Base-by-base conservation (phyloP, 2,113 vertebrate species). In the Cyanoderma ruficeps region DNA sequence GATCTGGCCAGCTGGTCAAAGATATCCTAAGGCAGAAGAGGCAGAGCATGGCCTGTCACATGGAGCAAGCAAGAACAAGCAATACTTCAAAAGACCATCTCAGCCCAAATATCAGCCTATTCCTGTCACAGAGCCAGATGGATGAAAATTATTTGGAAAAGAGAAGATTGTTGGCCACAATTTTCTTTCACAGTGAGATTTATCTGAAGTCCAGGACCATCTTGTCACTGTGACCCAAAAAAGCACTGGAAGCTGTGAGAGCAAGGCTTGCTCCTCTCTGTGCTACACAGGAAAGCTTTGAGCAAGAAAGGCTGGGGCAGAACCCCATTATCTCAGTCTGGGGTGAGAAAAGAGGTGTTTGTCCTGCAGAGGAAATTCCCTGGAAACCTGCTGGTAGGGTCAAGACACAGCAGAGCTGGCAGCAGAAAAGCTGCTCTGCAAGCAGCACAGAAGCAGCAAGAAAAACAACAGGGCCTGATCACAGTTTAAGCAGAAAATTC, bases 1-100 rank as follows among this genome's bases (percentile, higher is more conserved):
- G 99, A 99, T 28, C 83, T 98, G 2, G 99, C 96, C 93, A 99
- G 97, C 98, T 99, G 99, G 53, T 99, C 97, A 76, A 99, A 99
- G 76, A 99, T 98, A 35, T 99, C 98, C 99, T 99, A 70, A 13
- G 22, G 59, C 42, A 94, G 42, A 93, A 50, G 25, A 83, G 35
- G 37, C 21, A 85, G 25, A 72, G 52, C 31, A 52, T 0, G 0
- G 12, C 23, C 22, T 0, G 0, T 94, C 35, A 93, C 23, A 1
- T 2, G 14, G 2, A 52, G 71, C 21, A 44, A 78, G 6, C 9
- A 41, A 71, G 7, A 85, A 49, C 15, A 70, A 60, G 22, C 7
- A 67, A 17, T 19, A 7, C 7, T 67, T 47, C 31, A 31, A 18
- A 71, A 63, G 10, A 28, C 2, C 46, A 44, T 35, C 53, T 79